A percentile compares a stretch with the other conserved stretches of the same genome.
These are phyloP conservation scores for Trissoscelio sp. DNA, from an alignment of 2,888 invertebrate species.

Conservation along the genomic window DNA sequence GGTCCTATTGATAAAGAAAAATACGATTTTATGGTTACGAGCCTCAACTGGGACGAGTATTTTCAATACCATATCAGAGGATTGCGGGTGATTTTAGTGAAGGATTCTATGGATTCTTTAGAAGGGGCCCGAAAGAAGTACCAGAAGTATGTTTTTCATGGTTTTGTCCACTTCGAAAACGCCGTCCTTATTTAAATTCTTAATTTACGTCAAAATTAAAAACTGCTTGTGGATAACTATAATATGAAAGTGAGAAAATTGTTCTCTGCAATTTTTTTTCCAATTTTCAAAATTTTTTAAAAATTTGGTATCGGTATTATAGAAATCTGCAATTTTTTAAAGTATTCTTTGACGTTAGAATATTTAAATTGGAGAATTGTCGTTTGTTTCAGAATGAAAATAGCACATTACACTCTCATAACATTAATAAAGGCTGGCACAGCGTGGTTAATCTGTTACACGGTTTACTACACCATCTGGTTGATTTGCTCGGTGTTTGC, in stretches of 20 bases:
- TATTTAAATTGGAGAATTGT: no score
- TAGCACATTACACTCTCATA: conserved; percentile 76
- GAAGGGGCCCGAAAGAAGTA: conserved; percentile 85
- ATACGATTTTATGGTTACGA: conserved; percentile 89
- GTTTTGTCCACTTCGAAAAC: conserved; percentile 64
- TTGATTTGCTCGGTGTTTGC: conserved; percentile 8
- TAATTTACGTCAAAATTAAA: background rate
- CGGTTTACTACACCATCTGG: background rate
- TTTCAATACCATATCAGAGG: conserved; percentile 88
- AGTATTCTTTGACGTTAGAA: no score
- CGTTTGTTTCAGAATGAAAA: background rate
- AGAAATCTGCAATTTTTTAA: no score
- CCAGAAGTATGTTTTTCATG: conserved; percentile 71
- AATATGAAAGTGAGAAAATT: no score
- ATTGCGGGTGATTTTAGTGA: conserved; percentile 89
- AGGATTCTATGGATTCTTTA: conserved; percentile 89
- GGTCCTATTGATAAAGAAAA: conserved; percentile 85
- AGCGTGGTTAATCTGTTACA: background rate
- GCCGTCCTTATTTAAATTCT: background rate
- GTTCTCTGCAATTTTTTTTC: no score
- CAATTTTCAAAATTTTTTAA: no score
- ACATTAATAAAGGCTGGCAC: conserved; percentile 20
- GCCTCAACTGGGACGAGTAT: conserved; percentile 90
- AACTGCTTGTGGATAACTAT: no score
- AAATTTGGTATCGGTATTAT: no score